Evolutionary conservation across 1,140 invertebrate genomes (phyloP).

Genomic region (Drosophila orena): DNA sequence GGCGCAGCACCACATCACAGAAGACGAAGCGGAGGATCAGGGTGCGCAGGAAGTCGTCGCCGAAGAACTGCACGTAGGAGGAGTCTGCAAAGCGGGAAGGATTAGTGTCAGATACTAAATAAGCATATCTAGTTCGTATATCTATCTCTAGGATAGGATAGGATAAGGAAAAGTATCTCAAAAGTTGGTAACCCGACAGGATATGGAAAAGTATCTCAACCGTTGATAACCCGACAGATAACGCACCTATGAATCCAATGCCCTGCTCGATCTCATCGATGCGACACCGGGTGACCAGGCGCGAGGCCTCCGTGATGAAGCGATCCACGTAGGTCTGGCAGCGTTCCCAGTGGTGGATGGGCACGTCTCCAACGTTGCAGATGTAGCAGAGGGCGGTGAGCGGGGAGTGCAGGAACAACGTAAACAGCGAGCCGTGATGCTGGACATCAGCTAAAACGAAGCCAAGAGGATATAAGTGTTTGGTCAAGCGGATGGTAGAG

Average conservation of each 20-base stretch:
- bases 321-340: constrained; percentile 95
- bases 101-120: no score
- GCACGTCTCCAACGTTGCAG: constrained; percentile 94
- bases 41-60: constrained; percentile 96
- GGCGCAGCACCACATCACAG: constrained; percentile 94
- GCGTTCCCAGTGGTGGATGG: constrained; percentile 95
- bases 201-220: no score
- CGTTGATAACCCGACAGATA: no score
- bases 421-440: constrained; percentile 97
- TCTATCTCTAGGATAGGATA: no score
- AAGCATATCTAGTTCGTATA: no score
- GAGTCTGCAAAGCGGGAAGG: constrained; percentile 87
- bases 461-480: background rate
- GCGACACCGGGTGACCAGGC: constrained; percentile 92
- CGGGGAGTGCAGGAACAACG: constrained; percentile 97
- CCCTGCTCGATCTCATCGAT: constrained; percentile 89
- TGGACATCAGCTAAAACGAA: constrained; percentile 89
- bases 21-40: constrained; percentile 96
- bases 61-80: constrained; percentile 94
- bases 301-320: constrained; percentile 95
- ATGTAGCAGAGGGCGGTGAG: constrained; percentile 96
- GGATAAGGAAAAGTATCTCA: no score
- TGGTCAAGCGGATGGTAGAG: no score
- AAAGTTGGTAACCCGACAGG: no score
- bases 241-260: constrained; percentile 82